phyloP scores from a whole-genome alignment of 2,797 vertebrate species.

The Luscinia megarhynchos region DNA sequence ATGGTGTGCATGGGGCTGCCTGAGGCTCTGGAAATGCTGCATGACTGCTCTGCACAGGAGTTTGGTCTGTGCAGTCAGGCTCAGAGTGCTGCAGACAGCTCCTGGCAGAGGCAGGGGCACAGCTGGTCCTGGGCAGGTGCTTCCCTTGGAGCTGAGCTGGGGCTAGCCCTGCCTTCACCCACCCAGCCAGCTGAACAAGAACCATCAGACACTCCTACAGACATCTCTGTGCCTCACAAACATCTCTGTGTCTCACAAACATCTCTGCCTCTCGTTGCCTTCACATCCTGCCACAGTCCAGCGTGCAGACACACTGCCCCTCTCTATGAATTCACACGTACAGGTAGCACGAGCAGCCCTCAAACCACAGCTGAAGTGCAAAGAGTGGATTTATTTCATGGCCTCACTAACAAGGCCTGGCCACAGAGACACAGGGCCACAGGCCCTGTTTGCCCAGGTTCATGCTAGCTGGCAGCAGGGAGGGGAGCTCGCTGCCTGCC shows the following conservation, averaged over 20 bases:
- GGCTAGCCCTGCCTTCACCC: not conserved
- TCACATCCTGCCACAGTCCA: not conserved
- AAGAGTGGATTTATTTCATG: not conserved
- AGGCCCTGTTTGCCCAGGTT: not conserved
- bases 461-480: not conserved
- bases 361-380: not conserved
- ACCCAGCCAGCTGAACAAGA: not conserved
- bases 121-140: not conserved
- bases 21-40: accelerated
- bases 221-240: not conserved
- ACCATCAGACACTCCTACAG: not conserved
- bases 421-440: not conserved
- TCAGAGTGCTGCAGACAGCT: not conserved
- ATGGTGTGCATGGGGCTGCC: not conserved
- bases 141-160: not conserved
- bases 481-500: not conserved
- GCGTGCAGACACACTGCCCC: not conserved
- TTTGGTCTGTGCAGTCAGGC: not conserved
- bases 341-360: not conserved
- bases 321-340: not conserved
- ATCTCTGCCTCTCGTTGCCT: not conserved
- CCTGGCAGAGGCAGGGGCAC: not conserved
- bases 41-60: not conserved
- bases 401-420: not conserved
- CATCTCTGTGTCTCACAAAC: not conserved